Conservation (phyloP, 2,797 vertebrate genomes). For the Clarias fuscus region DNA sequence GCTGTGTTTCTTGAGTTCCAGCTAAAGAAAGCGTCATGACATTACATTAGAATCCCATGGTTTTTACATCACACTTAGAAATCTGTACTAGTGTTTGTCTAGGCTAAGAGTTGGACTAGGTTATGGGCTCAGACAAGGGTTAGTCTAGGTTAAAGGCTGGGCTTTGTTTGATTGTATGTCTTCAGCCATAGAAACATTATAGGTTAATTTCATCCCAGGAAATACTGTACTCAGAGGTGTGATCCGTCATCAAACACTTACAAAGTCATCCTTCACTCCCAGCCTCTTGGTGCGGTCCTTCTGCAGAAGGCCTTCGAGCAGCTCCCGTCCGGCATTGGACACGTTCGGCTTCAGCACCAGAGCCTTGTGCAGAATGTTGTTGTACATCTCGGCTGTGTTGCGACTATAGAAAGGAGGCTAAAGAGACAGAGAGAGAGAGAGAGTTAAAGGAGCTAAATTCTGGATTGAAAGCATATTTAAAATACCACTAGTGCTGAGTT, state of each 20-base stretch:
- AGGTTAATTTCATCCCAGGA: neutral
- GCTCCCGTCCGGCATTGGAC: slow-evolving; percentile 75
- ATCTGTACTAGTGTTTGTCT: neutral
- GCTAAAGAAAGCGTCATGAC: slow-evolving; percentile 57
- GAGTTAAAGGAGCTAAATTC: neutral
- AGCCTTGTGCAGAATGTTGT: slow-evolving; percentile 79
- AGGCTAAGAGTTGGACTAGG: neutral
- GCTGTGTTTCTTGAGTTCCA: slow-evolving; percentile 75
- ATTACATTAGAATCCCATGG: neutral
- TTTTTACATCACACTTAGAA: no score
- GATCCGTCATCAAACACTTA: slow-evolving; percentile 60
- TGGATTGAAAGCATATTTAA: neutral
- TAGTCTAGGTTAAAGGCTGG: neutral
- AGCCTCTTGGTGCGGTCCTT: slow-evolving; percentile 77
- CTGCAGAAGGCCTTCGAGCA: slow-evolving; percentile 79
- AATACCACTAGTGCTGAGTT: neutral
- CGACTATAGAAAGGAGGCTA: slow-evolving; percentile 83
- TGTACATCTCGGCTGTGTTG: slow-evolving; percentile 83
- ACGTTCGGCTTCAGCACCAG: slow-evolving; percentile 79
- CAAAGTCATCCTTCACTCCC: slow-evolving; percentile 76
- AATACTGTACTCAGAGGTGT: neutral
- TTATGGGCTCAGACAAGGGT: neutral
- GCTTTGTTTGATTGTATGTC: neutral
- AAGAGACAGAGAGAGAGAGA: neutral
- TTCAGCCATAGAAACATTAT: neutral